phyloP scores from a whole-genome alignment of 2,888 invertebrate genomes.

The Stramonita haemastoma region DNA sequence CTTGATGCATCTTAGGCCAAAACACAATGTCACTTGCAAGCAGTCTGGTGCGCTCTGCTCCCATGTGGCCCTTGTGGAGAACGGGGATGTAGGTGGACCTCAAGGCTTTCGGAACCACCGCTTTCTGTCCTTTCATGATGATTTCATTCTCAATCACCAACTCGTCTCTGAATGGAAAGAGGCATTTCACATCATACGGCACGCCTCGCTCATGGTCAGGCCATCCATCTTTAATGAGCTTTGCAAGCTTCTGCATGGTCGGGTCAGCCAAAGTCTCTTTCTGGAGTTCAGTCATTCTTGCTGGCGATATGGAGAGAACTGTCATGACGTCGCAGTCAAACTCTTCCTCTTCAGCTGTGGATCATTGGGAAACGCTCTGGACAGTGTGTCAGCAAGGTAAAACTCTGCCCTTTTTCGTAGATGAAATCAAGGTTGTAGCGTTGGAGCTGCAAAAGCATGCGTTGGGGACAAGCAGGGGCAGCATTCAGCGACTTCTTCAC shows the following conservation, averaged over 20 bases:
- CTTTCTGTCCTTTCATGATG: constrained; percentile 20
- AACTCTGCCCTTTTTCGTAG: constrained; percentile 49
- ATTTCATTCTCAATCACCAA: constrained; percentile 38
- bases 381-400: constrained; percentile 49
- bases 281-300: constrained; percentile 29
- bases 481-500: constrained; percentile 41
- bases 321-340: constrained; percentile 31
- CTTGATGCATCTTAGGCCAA: constrained; percentile 18
- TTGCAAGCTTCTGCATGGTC: constrained; percentile 5
- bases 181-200: not conserved
- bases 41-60: not conserved
- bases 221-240: not conserved
- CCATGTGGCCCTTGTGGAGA: constrained; percentile 18
- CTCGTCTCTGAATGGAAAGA: not conserved
- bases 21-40: constrained; percentile 5
- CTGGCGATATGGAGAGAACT: constrained; percentile 33
- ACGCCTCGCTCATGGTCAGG: not conserved
- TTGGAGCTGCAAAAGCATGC: constrained; percentile 49
- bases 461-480: constrained; percentile 48
- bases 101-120: not conserved
- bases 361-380: constrained; percentile 35
- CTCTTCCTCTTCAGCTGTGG: constrained; percentile 7
- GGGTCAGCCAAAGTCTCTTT: not conserved
- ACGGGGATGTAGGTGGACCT: not conserved
- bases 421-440: constrained; percentile 46